Percentiles rank a stretch among this genome's conserved stretches.
Evolutionary conservation across 2,888 invertebrate genomes (phyloP).

Genomic region (Camponotus fellah): DNA sequence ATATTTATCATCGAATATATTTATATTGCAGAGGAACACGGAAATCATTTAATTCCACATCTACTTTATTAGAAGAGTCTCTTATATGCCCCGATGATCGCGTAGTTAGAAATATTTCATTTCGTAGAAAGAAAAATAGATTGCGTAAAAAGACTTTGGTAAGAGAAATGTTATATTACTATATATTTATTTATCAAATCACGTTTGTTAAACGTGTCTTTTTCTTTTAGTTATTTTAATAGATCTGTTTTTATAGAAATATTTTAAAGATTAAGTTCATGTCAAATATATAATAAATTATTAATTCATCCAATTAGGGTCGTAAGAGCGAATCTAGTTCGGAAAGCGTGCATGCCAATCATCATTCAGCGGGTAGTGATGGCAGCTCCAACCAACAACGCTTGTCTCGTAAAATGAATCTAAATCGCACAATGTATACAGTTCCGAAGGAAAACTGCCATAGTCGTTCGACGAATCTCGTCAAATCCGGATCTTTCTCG

Average conservation of each 20-base stretch:
- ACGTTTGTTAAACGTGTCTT: neutral
- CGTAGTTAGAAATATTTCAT: constrained; percentile 85
- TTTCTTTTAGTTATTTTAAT: no score
- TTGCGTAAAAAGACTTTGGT: constrained; percentile 86
- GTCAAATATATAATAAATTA: neutral
- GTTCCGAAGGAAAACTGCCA: constrained; percentile 77
- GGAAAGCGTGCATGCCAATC: constrained; percentile 85
- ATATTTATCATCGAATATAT: constrained; percentile 10
- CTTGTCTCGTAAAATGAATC: constrained; percentile 73
- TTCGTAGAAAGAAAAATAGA: constrained; percentile 86
- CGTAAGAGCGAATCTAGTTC: constrained; percentile 88
- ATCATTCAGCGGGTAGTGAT: constrained; percentile 83
- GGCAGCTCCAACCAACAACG: constrained; percentile 84
- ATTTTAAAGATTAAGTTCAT: neutral
- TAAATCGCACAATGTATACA: constrained; percentile 70
- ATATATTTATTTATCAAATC: neutral
- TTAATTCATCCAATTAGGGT: constrained; percentile 79
- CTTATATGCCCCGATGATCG: constrained; percentile 83
- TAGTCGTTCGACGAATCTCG: constrained; percentile 86
- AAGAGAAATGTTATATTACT: constrained; percentile 58
- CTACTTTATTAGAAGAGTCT: constrained; percentile 87
- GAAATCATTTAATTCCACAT: constrained; percentile 86
- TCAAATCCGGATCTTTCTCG: constrained; percentile 92
- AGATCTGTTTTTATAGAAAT: neutral
- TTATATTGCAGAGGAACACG: constrained; percentile 78